Base-by-base conservation (phyloP, 2,888 invertebrate species). In the Pinctada fucata region DNA sequence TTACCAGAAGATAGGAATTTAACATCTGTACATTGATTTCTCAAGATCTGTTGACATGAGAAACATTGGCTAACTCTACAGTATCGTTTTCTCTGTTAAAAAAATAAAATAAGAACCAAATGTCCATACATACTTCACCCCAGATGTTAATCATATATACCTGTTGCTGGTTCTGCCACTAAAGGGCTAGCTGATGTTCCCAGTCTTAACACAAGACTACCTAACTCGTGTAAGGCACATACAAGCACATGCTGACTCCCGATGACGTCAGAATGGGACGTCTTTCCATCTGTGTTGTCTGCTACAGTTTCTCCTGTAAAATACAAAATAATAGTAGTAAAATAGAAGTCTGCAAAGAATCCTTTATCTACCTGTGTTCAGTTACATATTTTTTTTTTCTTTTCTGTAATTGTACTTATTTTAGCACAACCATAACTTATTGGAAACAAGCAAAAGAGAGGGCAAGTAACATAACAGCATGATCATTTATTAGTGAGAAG, bases 171-270 rank as follows among this genome's bases (percentile, higher is more conserved):
- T 93, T 99, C 99, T 0, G 95, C 95, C 6, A 99, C 95, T 6
- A 99, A 94, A 90, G 97, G 96, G 88, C 97, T 96, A 2, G 98
- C 97, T 0, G 98, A 97, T 0, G 99, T 99, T n/a, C 98, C 98
- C 16, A 99, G 94, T 82, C 97, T 96, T 63, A 97, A 94, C 45
- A 98, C 95, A 79, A 99, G 94, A 89, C 96, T 96, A 2, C 98
- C 97, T 74, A 99, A 95, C 93, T 99, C 99, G 91, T 97, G 97
- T 83, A 99, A 93, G 3, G 98, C 97, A 91, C 99, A 99, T 2
- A 98, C 92, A 67, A 92, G 80, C 2, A 92, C 90, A 84, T 92
- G 92, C 74, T 92, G 92, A 74, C 89, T 90, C n/a, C 89, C 88
- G 4, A 86, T 79, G 16, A 89, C 82, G 16, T 89, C 90, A 47